Base-by-base conservation (phyloP, 2,888 invertebrate genomes). In the Papilio protenor region DNA sequence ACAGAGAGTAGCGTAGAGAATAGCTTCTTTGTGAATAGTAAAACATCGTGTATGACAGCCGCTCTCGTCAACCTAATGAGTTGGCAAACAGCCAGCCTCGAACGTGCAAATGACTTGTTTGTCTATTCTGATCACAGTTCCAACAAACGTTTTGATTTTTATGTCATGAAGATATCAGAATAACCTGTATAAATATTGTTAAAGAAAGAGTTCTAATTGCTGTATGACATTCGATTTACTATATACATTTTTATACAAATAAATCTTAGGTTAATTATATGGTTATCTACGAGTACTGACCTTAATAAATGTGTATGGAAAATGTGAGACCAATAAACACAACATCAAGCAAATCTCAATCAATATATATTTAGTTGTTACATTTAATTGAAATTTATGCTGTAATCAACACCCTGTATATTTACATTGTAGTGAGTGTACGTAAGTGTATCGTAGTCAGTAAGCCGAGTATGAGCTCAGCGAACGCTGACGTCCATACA, bases 71-170 rank as follows among this genome's bases (percentile, higher is more conserved):
- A 40, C 66, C 21, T 69, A 69, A 75, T 69, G 75, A 75, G 75
- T 69, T 75, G 75, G 75, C 75, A 69, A 75, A 66, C 66, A 75
- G 69, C 75, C 75, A 75, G 55, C 27, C 21, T 55, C 55, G 40
- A 75, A 69, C 69, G 55, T 33, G 59, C 55, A 69, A 69, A 75
- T 33, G 69, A 66, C 69, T 69, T 69, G 52, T 75, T 69, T 75
- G 66, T 33, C 49, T 75, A 69, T 69, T 75, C 75, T 66, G 52
- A 75, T 27, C 61, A 61, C 45, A 61, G 14, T n/a, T 18, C 45
- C 14, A 47, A 61, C 73, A 74, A 74, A 23, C 73, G 21, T 74
- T 74, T 47, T 61, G 45, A 69, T 69, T 69, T 45, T 45, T 69
- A 27, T 69, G 66, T 69, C 21, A 61, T 69, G 21, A 45, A 69